Evolutionary conservation across 2,113 vertebrate species (phyloP).

Genomic region (Azemiops feae): DNA sequence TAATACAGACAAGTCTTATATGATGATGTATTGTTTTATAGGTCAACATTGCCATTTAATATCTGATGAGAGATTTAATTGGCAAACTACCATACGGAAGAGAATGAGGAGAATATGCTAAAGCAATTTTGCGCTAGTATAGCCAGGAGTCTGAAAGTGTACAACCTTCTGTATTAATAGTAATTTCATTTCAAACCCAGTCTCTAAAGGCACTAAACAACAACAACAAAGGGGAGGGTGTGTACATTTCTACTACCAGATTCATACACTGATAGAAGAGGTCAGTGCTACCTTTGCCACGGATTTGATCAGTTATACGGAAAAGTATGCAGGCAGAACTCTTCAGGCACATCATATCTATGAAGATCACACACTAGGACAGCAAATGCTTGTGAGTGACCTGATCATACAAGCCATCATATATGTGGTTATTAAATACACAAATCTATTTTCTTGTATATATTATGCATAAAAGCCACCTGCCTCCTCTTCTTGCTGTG

Average conservation of each 20-base stretch:
- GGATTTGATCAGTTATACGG: neutral
- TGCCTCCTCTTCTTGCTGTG: constrained; percentile 27
- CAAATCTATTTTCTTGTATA: neutral
- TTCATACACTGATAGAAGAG: constrained; percentile 5
- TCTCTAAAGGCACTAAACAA: neutral
- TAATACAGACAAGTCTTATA: constrained; percentile 30
- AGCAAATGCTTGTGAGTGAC: constrained; percentile 1
- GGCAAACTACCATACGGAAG: constrained; percentile 29
- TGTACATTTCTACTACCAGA: neutral
- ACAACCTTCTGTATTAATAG: constrained; percentile 1
- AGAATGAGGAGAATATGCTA: constrained; percentile 6
- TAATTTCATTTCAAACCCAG: constrained; percentile 3
- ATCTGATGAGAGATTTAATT: constrained; percentile 42
- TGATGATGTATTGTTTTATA: constrained; percentile 20
- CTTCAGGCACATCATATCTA: constrained; percentile 5
- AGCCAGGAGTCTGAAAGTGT: constrained; percentile 7
- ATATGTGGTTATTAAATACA: constrained; percentile 21
- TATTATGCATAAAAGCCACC: constrained; percentile 34
- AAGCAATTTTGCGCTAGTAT: neutral
- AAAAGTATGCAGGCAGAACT: neutral
- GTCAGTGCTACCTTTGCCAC: constrained; percentile 1
- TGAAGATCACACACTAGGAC: neutral
- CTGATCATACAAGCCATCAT: constrained; percentile 15
- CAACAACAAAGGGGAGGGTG: neutral
- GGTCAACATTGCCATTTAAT: constrained; percentile 29